Evolutionary conservation across 2,888 invertebrate genomes (phyloP).

Genomic region (Physocephala rufipes): DNA sequence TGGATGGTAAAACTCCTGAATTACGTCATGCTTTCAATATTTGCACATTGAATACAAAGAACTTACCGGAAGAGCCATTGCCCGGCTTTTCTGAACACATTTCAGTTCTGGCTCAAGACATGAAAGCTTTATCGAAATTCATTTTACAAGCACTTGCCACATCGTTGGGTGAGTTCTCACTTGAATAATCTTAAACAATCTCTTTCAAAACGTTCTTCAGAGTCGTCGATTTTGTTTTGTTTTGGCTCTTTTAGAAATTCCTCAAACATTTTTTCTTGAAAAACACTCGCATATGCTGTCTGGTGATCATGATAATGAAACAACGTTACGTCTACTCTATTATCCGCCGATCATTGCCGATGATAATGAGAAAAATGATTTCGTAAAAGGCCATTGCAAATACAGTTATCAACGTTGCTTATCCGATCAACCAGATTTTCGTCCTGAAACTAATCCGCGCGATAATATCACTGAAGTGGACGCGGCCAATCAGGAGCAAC

Average conservation of each 20-base stretch:
- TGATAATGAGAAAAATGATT: constrained; percentile 68
- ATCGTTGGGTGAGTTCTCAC: constrained; percentile 66
- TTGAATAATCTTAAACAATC: background rate
- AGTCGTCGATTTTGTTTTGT: background rate
- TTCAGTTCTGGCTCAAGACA: constrained; percentile 74
- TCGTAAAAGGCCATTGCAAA: constrained; percentile 64
- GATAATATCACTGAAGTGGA: constrained; percentile 56
- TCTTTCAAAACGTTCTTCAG: background rate
- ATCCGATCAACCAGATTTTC: constrained; percentile 63
- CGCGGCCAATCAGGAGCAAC: constrained; percentile 41
- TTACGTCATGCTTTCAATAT: constrained; percentile 78
- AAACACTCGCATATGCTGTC: constrained; percentile 75
- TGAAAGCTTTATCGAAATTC: constrained; percentile 74
- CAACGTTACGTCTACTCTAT: constrained; percentile 76
- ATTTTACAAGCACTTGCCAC: constrained; percentile 73
- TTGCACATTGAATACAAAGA: constrained; percentile 70
- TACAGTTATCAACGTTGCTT: constrained; percentile 66
- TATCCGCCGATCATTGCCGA: constrained; percentile 76
- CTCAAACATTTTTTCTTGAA: constrained; percentile 71
- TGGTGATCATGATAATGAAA: constrained; percentile 71
- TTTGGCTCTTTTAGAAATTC: constrained; percentile 63
- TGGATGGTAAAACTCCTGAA: constrained; percentile 71
- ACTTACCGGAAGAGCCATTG: constrained; percentile 75
- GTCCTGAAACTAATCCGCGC: constrained; percentile 60
- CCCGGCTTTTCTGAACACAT: constrained; percentile 75